phyloP scores from a whole-genome alignment of 2,888 invertebrate genomes.

The Cataglyphis cursor region DNA sequence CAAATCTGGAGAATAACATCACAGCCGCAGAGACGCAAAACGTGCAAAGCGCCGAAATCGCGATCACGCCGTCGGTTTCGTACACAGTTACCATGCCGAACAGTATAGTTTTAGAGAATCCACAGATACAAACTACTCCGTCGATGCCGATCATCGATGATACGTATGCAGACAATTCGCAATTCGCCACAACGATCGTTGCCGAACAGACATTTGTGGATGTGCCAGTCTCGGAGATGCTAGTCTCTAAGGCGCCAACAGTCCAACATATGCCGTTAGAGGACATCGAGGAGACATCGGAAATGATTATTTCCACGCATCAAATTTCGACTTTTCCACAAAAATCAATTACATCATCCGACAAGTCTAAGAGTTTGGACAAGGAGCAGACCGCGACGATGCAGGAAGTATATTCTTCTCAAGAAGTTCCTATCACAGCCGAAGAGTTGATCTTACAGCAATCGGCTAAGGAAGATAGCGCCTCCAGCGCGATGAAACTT shows the following conservation, averaged over 20 bases:
- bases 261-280: slow-evolving; percentile 58
- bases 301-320: slow-evolving; percentile 64
- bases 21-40: slow-evolving; percentile 64
- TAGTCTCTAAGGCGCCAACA: slow-evolving; percentile 74
- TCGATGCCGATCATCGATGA: slow-evolving; percentile 86
- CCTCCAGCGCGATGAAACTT: slow-evolving; percentile 55
- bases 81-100: slow-evolving; percentile 83
- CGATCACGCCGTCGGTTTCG: slow-evolving; percentile 72
- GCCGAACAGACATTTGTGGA: slow-evolving; percentile 75
- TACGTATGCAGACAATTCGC: slow-evolving; percentile 77
- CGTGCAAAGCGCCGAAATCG: slow-evolving; percentile 67
- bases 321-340: slow-evolving; percentile 61
- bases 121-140: slow-evolving; percentile 81
- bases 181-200: slow-evolving; percentile 70
- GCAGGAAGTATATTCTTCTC: slow-evolving; percentile 64
- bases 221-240: slow-evolving; percentile 79
- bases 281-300: slow-evolving; percentile 65
- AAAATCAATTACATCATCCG: slow-evolving; percentile 60
- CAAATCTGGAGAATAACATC: slow-evolving; percentile 77
- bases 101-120: slow-evolving; percentile 76
- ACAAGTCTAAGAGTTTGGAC: slow-evolving; percentile 54
- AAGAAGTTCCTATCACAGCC: slow-evolving; percentile 63
- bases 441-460: slow-evolving; percentile 66
- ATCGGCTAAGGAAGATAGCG: slow-evolving; percentile 49
- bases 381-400: slow-evolving; percentile 51